phyloP scores from a whole-genome alignment of 2,113 vertebrate species.

The Melanotaenia duboulayi region DNA sequence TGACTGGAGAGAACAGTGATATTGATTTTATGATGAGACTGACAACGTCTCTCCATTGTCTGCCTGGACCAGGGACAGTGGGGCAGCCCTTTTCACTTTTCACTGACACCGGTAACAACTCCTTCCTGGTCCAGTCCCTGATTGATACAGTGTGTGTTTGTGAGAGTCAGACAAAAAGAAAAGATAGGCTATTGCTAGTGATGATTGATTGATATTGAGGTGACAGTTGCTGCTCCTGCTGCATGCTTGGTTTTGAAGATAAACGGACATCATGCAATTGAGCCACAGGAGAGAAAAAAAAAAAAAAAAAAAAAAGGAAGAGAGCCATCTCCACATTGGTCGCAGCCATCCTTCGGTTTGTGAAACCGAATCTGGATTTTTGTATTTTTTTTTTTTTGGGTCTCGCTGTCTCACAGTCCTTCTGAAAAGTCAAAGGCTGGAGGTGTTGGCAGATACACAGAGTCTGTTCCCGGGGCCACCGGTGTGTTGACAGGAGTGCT shows the following conservation, averaged over 20 bases:
- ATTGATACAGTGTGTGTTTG: slow-evolving; percentile 50
- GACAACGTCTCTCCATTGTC: slow-evolving; percentile 35
- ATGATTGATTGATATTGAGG: slow-evolving; percentile 60
- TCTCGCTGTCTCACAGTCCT: slow-evolving; percentile 52
- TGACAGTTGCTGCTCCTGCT: slow-evolving; percentile 64
- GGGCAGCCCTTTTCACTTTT: slow-evolving; percentile 66
- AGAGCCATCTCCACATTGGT: slow-evolving; percentile 24
- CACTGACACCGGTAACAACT: slow-evolving; percentile 38
- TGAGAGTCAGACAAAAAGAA: slow-evolving; percentile 32
- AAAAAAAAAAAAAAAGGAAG: slow-evolving; percentile 36
- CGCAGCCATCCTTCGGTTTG: slow-evolving; percentile 4
- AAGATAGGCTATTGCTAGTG: slow-evolving; percentile 74
- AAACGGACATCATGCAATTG: slow-evolving; percentile 72
- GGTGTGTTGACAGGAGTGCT: slow-evolving; percentile 69
- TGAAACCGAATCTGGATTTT: slow-evolving; percentile 14
- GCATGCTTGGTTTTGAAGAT: slow-evolving; percentile 74
- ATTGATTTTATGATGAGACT: slow-evolving; percentile 13
- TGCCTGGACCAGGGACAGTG: slow-evolving; percentile 47
- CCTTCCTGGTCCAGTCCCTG: slow-evolving; percentile 67
- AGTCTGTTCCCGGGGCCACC: slow-evolving; percentile 56
- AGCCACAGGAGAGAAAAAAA: slow-evolving; percentile 54
- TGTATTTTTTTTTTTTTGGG: not conserved
- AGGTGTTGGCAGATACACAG: slow-evolving; percentile 64
- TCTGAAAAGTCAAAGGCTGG: slow-evolving; percentile 78
- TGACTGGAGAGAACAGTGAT: slow-evolving; percentile 20